Evolutionary conservation across 2,113 vertebrate genomes (phyloP).

Genomic region (Bubalus kerabau): DNA sequence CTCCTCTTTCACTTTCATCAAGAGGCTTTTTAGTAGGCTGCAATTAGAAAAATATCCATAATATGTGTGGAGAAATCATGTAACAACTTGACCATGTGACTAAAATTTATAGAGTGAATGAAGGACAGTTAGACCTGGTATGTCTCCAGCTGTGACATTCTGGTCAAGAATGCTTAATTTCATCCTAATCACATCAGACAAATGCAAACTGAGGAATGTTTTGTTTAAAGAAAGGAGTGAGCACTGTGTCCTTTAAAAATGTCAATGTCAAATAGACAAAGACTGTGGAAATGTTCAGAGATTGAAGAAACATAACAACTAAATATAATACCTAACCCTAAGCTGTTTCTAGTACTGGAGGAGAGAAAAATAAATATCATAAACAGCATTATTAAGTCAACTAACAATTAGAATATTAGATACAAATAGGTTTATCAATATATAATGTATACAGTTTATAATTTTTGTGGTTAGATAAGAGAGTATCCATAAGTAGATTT

Average conservation of each 20-base stretch:
- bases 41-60: neutral
- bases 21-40: neutral
- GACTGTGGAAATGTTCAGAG: neutral
- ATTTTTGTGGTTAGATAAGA: neutral
- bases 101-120: neutral
- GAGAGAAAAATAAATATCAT: neutral
- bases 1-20: no score
- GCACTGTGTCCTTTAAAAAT: neutral
- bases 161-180: neutral
- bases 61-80: neutral
- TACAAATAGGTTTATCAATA: neutral
- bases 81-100: neutral
- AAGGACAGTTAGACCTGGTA: neutral
- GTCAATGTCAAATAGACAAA: neutral
- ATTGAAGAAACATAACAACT: neutral
- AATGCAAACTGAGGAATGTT: neutral
- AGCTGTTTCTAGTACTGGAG: neutral
- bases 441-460: conserved; percentile 7
- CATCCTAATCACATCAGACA: neutral
- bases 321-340: neutral
- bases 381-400: neutral
- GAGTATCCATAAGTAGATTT: neutral
- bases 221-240: neutral
- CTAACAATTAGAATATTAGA: neutral
- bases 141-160: neutral